Base-by-base conservation (phyloP, 1,140 invertebrate genomes). In the Drosophila simulans region DNA sequence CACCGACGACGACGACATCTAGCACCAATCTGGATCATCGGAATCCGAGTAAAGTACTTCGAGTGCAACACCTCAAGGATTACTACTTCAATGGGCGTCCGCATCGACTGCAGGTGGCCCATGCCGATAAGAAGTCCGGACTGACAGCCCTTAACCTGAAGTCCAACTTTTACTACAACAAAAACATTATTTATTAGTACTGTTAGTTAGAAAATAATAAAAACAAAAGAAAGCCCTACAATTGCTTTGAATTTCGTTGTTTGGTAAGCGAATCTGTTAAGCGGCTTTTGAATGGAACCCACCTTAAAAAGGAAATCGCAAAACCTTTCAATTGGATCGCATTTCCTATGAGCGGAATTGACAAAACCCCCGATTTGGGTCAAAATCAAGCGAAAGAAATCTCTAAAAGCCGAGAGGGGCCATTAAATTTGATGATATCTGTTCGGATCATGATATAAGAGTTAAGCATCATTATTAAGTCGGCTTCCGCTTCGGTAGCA, bases 121-220 rank as follows among this genome's bases (percentile, higher is more conserved):
- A 80, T 64, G 91, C 91, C 27, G 68, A 64, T 48, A 77, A 69
- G 17, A 89, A 81, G 22, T 56, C 80, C 5, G 63, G 57, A 5
- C 60, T 91, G 64, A 91, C 86, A 39, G 72, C 88, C 22, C 58
- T 65, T 43, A 92, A 91, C 77, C 75, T 92, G 20, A 91, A 90
- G 58, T 91, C 91, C 12, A 89, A 90, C 40, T 83, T 91, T 35
- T 92, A 90, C 56, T 92, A 91, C 48, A 91, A 92, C 80, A 92
- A 92, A 90, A 84, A 92, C 37, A 91, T 92, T 70, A 92, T 92
- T 91, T 91, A 92, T 92, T 92, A 88, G 91, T 72, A 69, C 53
- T 34, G 60, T 71, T 73, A 84, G 60, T 43, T 71, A 77, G 56
- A 27, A 20, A 75, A 65, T 52, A 40, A 54, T 17, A 58, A 25